Evolutionary conservation across 1,140 invertebrate species (phyloP), one percentile per base, ranked within the genome.

Genomic region (Andricus grossulariae): DNA sequence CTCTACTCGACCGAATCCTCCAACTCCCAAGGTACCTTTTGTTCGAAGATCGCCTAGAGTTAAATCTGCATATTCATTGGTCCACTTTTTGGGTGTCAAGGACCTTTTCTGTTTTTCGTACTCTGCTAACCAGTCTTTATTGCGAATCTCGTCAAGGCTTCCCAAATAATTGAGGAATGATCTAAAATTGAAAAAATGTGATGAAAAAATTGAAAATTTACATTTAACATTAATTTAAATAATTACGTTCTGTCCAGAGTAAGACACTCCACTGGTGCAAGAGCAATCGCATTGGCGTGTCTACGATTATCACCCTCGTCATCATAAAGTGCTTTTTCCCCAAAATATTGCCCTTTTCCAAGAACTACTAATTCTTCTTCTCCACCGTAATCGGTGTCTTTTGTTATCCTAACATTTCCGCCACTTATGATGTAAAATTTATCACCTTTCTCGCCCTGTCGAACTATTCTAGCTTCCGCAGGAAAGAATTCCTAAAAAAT

Each of bases 361-460:
- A 96, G 92, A 13, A 93, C 91, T 4, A 96, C 93, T 4, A 94
- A 88, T 71, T 93, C 91, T 78, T 95, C 93, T 70, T 93, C 90
- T 0, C 88, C 89, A 0, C 92, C 92, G 10, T 93, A 92, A 19
- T 93, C 92, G 52, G 92, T 91, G 66, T 93, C 89, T 86, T 96
- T 95, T 1, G 94, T 95, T 73, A 97, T 94, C 73, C 94, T 94
- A 32, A 98, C 97, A 79, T 95, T 95, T 15, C 98, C 98, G 19
- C 96, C 96, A 76, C 97, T 95, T 77, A 99, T 98, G 76, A 99
- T 98, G 87, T 97, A 99, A 91, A 99, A 99, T 82, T 98, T 98
- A 88, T 99, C 97, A 5, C 98, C 98, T 75, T 94, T 93, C 70
- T 98, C 97, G 0, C 98, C 98, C 91, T 99, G 97, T 11, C 96